phyloP scores from a whole-genome alignment of 1,140 invertebrate species.

The Acromyrmex echinatior region DNA sequence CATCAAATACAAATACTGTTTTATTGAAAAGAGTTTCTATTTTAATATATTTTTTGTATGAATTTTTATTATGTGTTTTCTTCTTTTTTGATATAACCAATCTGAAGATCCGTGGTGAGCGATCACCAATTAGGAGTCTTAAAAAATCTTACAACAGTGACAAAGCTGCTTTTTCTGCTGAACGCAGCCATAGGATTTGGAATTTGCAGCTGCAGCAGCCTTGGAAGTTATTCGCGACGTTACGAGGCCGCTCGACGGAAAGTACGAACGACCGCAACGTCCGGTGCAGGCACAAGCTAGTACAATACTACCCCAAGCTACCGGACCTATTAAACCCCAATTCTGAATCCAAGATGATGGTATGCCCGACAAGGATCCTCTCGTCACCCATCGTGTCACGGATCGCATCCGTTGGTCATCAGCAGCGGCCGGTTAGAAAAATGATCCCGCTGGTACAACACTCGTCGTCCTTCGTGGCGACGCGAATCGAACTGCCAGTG shows the following conservation, averaged over 20 bases:
- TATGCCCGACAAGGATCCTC: constrained; percentile 20
- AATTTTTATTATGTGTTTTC: too few relatives aligned
- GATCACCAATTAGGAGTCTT: too few relatives aligned
- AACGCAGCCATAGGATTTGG: neutral
- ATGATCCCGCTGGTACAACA: constrained; percentile 19
- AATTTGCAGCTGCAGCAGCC: constrained; percentile 56
- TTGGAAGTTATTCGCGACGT: constrained; percentile 38
- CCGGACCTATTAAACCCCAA: constrained; percentile 8
- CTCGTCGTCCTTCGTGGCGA: constrained; percentile 62
- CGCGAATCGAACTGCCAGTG: constrained; percentile 44
- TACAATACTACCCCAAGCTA: constrained; percentile 58
- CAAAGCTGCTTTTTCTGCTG: too few relatives aligned
- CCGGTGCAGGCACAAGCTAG: neutral
- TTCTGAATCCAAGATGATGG: constrained; percentile 56
- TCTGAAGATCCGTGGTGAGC: too few relatives aligned
- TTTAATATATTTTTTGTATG: too few relatives aligned
- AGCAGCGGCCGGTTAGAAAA: neutral
- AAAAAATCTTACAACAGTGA: too few relatives aligned
- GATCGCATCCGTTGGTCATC: neutral
- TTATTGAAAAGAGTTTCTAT: too few relatives aligned
- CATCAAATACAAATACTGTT: too few relatives aligned
- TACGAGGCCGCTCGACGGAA: constrained; percentile 44
- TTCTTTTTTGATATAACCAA: too few relatives aligned
- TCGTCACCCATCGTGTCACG: constrained; percentile 50
- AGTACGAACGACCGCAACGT: neutral